A percentile compares a stretch with the other conserved stretches of the same genome.
Evolutionary conservation across 2,797 vertebrate species (phyloP).

Genomic region (Pipistrellus kuhlii): DNA sequence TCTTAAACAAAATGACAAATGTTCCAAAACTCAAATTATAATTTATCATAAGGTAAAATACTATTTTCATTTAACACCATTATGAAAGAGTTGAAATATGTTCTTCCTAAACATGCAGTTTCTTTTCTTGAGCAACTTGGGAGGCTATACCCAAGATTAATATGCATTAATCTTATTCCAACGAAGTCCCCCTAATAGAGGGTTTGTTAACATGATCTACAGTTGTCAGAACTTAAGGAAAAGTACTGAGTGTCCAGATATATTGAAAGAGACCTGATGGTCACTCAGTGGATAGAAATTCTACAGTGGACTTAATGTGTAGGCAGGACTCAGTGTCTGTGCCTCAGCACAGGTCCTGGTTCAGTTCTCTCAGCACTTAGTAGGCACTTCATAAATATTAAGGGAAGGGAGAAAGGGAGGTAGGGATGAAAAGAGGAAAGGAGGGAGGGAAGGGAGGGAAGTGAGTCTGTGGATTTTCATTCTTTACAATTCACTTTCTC

Average conservation of each 20-base stretch:
- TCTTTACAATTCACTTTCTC: not conserved
- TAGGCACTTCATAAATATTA: not conserved
- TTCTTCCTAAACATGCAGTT: not conserved
- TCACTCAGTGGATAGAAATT: not conserved
- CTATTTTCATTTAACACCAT: not conserved
- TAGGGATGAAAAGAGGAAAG: accelerated
- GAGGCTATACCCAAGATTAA: not conserved
- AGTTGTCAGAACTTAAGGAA: not conserved
- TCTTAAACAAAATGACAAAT: constrained; percentile 25
- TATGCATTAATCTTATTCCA: not conserved
- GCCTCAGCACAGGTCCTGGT: not conserved
- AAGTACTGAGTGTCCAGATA: not conserved
- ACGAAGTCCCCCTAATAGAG: not conserved
- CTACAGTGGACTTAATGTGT: not conserved
- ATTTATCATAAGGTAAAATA: not conserved
- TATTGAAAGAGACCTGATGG: not conserved
- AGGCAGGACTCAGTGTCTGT: not conserved
- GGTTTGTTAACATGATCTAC: not conserved
- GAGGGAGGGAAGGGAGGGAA: not conserved
- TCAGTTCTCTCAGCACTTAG: not conserved
- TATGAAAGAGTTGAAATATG: not conserved
- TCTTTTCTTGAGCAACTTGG: not conserved
- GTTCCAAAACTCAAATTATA: not conserved
- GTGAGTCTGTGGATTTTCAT: not conserved
- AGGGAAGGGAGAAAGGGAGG: not conserved